Base-by-base conservation (phyloP, 2,888 invertebrate species). In the Horisme vitalbata region DNA sequence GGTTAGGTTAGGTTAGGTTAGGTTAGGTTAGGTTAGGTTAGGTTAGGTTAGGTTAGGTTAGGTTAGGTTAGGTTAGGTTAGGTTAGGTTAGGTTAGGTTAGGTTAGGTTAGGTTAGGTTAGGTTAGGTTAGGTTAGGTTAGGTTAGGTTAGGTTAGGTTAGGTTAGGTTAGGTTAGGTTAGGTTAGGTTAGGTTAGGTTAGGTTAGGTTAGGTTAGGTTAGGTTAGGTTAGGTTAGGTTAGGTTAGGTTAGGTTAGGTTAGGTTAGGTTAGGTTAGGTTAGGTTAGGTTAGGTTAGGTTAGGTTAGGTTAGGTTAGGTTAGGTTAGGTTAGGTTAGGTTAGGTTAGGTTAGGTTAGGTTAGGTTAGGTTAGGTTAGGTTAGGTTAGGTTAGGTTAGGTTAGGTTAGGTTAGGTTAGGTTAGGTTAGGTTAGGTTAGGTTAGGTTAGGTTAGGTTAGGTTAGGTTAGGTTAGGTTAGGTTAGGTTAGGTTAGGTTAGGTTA, bases 81-180 rank as follows among this genome's bases (percentile, higher is more conserved):
- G 52, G 52, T 52, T 53, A 43, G 53, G 52, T 52, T 52, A 52
- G 52, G 52, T 52, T 52, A 51, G 54, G 51, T 55, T 55, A 49
- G 55, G 51, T 54, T 54, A 44, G 55, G 55, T 58, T 58, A 50
- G 58, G 58, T 58, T 58, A 55, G 58, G 58, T 58, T 58, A 54
- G 55, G 55, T 58, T 58, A 54, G 55, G 58, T 58, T 58, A 55
- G 58, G 55, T 58, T 58, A 55, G 58, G 55, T 58, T 53, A 48
- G 57, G 55, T 57, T 52, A 51, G 52, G 55, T 55, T 55, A 52
- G 57, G 52, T 55, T 55, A 52, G 54, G 57, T 57, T 54, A 54
- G 52, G 57, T 54, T 57, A 54, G 57, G 57, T 57, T 57, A 54
- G 57, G 57, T 57, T 53, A 51, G 56, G 56, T 57, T 55, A 52